Evolutionary conservation across 1,140 invertebrate species (phyloP), one percentile per base, ranked within the genome.

Genomic region (Drosophila tropicalis): DNA sequence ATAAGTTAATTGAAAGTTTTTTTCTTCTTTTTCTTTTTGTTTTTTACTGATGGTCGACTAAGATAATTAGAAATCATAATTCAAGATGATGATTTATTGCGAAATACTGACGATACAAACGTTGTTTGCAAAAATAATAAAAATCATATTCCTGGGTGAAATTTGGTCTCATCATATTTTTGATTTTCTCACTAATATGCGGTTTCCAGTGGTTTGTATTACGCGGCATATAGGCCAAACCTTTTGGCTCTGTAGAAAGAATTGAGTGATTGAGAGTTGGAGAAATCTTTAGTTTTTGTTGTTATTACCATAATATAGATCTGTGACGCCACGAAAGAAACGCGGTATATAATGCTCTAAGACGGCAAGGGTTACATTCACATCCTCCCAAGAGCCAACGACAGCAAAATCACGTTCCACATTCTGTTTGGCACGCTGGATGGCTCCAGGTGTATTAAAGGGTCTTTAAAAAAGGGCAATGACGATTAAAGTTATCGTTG

Each of bases 321-420:
- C 90, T 1, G 93, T 93, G 12, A 96, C 96, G 51, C 96, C 96
- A 39, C 92, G 92, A 92, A 97, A 97, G 92, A 97, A 97, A 64
- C 94, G 92, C 0, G 97, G 96, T 67, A 97, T 94, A 89, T 97
- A 97, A 81, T 95, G 93, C 92, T 97, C 96, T 25, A 97, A 92
- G 12, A 97, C 97, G 1, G 95, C 93, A 5, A 97, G 92, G 1
- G 96, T 97, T 2, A 95, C 94, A 92, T 97, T 97, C 91, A 97
- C 93, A 82, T 97, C 75, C 87, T 97, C 96, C 5, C 97, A 93
- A 12, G 97, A 95, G 1, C 97, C 96, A 4, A 97, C 96, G 0
- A 97, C 97, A 0, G 96, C 95, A 81, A 96, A 98, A 78, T 97
- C 95, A 74, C 95, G 94, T 85, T 97, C 96, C 3, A 97, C 96